These are phyloP conservation scores for Zaprionus davidi DNA, from an alignment of 1,140 invertebrate species.

Conservation along the genomic window DNA sequence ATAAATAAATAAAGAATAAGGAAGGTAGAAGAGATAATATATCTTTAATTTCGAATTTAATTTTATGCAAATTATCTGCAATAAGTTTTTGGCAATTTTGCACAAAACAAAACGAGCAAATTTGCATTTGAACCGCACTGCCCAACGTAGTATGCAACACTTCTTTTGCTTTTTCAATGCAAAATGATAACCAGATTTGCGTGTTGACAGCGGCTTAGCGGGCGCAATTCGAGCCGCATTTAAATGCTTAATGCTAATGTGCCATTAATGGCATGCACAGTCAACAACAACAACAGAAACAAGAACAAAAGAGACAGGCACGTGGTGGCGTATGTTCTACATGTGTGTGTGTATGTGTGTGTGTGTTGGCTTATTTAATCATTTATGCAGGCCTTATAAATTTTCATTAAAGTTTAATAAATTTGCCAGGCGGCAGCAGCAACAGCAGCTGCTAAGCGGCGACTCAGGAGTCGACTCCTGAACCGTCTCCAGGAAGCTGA, in stretches of 20 bases:
- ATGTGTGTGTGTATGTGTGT: constrained; percentile 19
- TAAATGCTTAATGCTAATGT: constrained; percentile 47
- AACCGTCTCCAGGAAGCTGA: constrained; percentile 7
- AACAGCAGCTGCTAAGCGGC: constrained; percentile 59
- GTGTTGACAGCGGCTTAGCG: constrained; percentile 44
- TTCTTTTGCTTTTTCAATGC: constrained; percentile 47
- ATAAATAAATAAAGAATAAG: no score
- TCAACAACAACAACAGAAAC: constrained; percentile 15
- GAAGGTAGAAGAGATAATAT: no score
- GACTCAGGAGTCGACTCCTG: constrained; percentile 10
- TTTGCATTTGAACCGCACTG: not conserved
- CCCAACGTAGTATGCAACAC: constrained; percentile 15
- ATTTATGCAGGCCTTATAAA: constrained; percentile 81
- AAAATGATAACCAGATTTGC: constrained; percentile 52
- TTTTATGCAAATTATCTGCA: not conserved
- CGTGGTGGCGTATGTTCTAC: constrained; percentile 9
- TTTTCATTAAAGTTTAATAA: constrained; percentile 82
- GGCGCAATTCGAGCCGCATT: constrained; percentile 29
- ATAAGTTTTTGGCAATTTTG: not conserved
- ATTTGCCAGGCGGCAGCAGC: constrained; percentile 49
- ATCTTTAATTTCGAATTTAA: no score
- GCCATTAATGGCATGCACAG: constrained; percentile 42
- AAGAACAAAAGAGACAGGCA: constrained; percentile 12
- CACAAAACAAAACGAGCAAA: not conserved
- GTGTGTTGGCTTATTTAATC: constrained; percentile 68